Base-by-base conservation (phyloP, 2,888 invertebrate genomes). In the Labia minor region DNA sequence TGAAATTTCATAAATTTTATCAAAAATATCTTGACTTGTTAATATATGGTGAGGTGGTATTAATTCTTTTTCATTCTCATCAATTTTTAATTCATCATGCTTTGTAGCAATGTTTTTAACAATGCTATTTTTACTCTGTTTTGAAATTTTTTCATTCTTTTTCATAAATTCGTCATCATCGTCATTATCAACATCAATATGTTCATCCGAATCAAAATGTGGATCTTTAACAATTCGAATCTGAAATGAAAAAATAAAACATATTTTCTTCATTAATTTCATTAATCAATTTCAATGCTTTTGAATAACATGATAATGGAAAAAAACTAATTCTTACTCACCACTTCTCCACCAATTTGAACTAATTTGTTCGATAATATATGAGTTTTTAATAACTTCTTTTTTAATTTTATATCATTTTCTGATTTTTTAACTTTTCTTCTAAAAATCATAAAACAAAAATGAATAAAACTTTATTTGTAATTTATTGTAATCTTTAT, bases 291-390 rank as follows among this genome's bases (percentile, higher is more conserved):
- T n/a, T n/a, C n/a, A n/a, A n/a, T n/a, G n/a, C n/a, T n/a, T n/a
- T n/a, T n/a, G n/a, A n/a, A n/a, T n/a, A n/a, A n/a, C n/a, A n/a
- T n/a, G n/a, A n/a, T n/a, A n/a, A n/a, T n/a, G n/a, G n/a, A n/a
- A n/a, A n/a, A n/a, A n/a, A n/a, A n/a, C n/a, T n/a, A n/a, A n/a
- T n/a, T n/a, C n/a, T 19, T 62, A 73, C 79, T 78, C 73, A 83
- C 83, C 72, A 83, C 81, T 81, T 83, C 80, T 75, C 85, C 85
- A 6, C 84, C 84, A 74, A 82, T 81, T 66, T 82, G 82, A 14
- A 84, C 76, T 1, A 82, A 81, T 64, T 84, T 76, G n/a, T 81
- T 19, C 64, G 20, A 4, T 63, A 19, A 19, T 19, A 1, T 1
- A 20, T 14, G 19, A n/a, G 61, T 21, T 20, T 49, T n/a, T 6